These are phyloP conservation scores for Drosophila parabipectinata DNA, from an alignment of 1,140 invertebrate species.

Conservation along the genomic window DNA sequence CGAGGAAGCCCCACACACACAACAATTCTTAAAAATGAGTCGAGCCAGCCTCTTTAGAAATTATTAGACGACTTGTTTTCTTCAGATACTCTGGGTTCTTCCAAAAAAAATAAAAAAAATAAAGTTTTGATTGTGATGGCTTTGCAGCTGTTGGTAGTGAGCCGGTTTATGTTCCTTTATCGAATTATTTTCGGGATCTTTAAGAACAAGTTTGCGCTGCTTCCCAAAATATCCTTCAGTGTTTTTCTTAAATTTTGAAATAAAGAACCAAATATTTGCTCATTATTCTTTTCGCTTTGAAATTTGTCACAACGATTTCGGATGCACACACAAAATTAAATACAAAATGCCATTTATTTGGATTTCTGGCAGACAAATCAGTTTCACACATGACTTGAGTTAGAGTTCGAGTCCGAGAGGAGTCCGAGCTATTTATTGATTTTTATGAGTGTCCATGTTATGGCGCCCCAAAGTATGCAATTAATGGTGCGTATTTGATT, in stretches of 20 bases:
- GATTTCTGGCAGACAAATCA: slow-evolving; percentile 33
- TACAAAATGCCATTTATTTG: slow-evolving; percentile 3
- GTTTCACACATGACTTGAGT: slow-evolving; percentile 40
- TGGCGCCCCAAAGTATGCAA: slow-evolving; percentile 50
- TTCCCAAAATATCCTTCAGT: too few species aligned
- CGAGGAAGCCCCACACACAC: slow-evolving; percentile 34
- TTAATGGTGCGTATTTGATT: slow-evolving; percentile 42
- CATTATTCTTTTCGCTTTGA: not conserved
- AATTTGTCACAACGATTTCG: slow-evolving; percentile 33
- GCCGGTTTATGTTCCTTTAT: slow-evolving; percentile 52
- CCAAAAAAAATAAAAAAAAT: slow-evolving; percentile 30
- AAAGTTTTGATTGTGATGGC: slow-evolving; percentile 43
- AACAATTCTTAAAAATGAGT: slow-evolving; percentile 15
- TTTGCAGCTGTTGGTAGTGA: slow-evolving; percentile 66
- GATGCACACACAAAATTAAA: slow-evolving; percentile 16
- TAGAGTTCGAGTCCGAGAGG: not conserved
- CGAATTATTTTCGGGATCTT: slow-evolving; percentile 4
- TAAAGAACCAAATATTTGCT: not conserved
- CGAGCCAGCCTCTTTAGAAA: slow-evolving; percentile 52
- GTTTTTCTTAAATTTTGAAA: too few species aligned
- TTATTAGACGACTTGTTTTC: slow-evolving; percentile 55
- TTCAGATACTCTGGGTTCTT: too few species aligned
- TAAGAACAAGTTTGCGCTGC: too few species aligned
- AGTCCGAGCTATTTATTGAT: slow-evolving; percentile 36
- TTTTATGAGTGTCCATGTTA: slow-evolving; percentile 32